Evolutionary conservation across 2,888 invertebrate species (phyloP).

Genomic region (Ctena decussata): DNA sequence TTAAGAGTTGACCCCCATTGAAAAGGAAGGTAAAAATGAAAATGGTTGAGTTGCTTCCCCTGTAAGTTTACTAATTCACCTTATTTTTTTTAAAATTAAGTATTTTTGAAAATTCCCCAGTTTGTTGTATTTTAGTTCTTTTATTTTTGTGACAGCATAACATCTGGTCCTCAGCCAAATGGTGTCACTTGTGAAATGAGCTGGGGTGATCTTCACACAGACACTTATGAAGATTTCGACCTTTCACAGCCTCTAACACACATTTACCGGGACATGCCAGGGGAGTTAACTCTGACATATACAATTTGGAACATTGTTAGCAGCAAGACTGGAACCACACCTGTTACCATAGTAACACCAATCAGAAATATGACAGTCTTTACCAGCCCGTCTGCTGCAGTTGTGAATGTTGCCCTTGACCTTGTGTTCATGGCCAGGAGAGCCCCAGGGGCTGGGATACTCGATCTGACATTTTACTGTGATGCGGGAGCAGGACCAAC

Average conservation of each 20-base stretch:
- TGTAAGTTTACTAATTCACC: too few species aligned
- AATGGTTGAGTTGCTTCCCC: too few species aligned
- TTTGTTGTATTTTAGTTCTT: too few species aligned
- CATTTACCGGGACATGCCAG: constrained; percentile 53
- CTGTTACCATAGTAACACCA: constrained; percentile 66
- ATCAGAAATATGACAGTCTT: constrained; percentile 61
- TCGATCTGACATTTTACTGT: constrained; percentile 64
- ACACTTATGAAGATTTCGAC: constrained; percentile 42
- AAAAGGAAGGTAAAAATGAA: too few species aligned
- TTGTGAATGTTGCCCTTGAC: constrained; percentile 49
- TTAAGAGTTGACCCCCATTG: too few species aligned
- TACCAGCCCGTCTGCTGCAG: constrained; percentile 58
- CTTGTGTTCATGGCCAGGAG: constrained; percentile 67
- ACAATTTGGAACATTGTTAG: constrained; percentile 69
- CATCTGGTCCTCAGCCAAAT: constrained; percentile 67
- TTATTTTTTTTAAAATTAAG: too few species aligned
- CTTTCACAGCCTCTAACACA: constrained; percentile 26
- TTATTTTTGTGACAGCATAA: too few species aligned
- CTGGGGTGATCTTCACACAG: constrained; percentile 70
- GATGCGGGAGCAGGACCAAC: constrained; percentile 48
- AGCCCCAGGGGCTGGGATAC: constrained; percentile 60
- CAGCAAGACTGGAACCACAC: constrained; percentile 43
- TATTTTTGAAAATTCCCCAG: too few species aligned
- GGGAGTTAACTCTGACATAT: constrained; percentile 55
- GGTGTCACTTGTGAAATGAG: constrained; percentile 67